Conservation (phyloP, 1,140 invertebrate genomes). For the Calliopsis andreniformis region DNA sequence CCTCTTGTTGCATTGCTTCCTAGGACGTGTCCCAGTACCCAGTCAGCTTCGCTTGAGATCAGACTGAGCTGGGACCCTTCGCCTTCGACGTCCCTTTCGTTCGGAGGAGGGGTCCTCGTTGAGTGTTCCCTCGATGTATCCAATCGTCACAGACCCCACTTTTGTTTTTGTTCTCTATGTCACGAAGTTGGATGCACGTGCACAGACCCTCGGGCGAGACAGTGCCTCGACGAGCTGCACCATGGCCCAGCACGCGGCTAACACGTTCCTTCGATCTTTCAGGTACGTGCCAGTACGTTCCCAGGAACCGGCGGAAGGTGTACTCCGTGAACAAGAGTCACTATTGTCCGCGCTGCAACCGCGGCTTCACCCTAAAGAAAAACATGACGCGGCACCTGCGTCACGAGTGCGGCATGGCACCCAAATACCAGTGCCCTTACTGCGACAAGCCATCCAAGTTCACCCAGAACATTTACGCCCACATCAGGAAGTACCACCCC, state of each 20-base stretch:
- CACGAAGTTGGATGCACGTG: conserved; percentile 74
- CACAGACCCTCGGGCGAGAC: background rate
- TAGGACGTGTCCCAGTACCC: background rate
- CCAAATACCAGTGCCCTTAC: conserved; percentile 81
- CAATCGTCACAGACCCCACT: background rate
- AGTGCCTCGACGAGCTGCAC: background rate
- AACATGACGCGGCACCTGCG: conserved; percentile 82
- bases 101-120: background rate
- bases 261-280: conserved; percentile 55
- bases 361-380: conserved; percentile 76
- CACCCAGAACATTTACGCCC: conserved; percentile 73
- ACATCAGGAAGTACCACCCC: conserved; percentile 71
- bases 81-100: background rate
- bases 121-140: background rate
- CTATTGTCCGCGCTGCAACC: conserved; percentile 72
- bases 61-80: too few species aligned
- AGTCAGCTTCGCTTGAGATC: conserved; percentile 25
- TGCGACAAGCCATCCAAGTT: conserved; percentile 78
- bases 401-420: conserved; percentile 83
- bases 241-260: conserved; percentile 10
- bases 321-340: conserved; percentile 62
- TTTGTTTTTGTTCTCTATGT: conserved; percentile 80
- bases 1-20: conserved; percentile 10
- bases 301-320: conserved; percentile 50
- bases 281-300: conserved; percentile 44